These are phyloP conservation scores for Hyles euphorbiae DNA, from an alignment of 1,140 invertebrate genomes.

Conservation along the genomic window DNA sequence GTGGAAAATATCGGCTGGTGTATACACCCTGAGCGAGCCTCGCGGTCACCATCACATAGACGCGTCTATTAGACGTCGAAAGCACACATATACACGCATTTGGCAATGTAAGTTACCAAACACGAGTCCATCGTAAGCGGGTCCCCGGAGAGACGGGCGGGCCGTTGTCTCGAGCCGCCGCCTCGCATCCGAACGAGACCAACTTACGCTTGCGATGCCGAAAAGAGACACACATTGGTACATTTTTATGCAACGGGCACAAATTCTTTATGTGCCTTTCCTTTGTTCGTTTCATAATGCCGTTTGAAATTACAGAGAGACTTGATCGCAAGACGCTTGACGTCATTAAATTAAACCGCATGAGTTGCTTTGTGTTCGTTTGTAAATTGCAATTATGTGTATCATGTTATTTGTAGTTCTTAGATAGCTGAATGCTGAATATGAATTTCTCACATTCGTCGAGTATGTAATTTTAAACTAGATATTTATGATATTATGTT, in stretches of 20 bases:
- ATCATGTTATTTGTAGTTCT: background rate
- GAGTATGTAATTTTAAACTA: background rate
- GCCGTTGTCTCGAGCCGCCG: background rate
- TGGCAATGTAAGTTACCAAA: background rate
- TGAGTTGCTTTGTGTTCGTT: background rate
- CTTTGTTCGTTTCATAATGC: constrained; percentile 4
- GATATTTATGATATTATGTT: too few species aligned
- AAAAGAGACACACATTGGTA: constrained; percentile 1
- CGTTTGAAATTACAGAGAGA: background rate
- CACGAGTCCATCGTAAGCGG: too few species aligned
- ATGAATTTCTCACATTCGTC: background rate
- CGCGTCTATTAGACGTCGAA: constrained; percentile 9
- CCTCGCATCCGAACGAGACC: background rate
- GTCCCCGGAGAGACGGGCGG: background rate
- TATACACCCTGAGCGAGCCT: constrained; percentile 17
- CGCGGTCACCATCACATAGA: constrained; percentile 16
- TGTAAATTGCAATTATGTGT: background rate
- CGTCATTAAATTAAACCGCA: background rate
- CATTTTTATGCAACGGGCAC: background rate
- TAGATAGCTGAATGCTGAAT: background rate
- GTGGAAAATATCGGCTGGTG: background rate
- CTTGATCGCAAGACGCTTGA: background rate
- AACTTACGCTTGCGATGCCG: background rate
- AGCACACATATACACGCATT: constrained; percentile 14
- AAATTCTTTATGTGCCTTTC: constrained; percentile 1